Conservation (phyloP, 2,113 vertebrate species). For the Cervus canadensis region DNA sequence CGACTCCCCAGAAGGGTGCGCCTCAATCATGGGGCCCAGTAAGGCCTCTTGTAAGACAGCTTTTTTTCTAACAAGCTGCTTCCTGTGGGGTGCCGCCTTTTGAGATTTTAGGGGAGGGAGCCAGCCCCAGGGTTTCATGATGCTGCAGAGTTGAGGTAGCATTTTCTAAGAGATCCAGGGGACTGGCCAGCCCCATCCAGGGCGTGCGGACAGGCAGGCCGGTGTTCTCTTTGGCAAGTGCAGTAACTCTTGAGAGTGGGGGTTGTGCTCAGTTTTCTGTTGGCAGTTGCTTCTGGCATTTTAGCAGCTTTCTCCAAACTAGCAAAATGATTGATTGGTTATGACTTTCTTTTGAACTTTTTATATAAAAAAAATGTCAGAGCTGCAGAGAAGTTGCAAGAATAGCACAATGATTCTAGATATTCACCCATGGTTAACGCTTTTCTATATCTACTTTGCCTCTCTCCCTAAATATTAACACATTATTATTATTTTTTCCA, state of each 20-base stretch:
- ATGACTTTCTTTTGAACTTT: not conserved
- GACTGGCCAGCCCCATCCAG: not conserved
- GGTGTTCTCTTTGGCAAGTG: not conserved
- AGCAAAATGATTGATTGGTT: not conserved
- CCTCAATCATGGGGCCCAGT: not conserved
- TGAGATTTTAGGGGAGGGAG: not conserved
- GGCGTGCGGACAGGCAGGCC: not conserved
- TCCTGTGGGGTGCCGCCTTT: not conserved
- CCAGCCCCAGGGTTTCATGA: not conserved
- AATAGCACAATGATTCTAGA: not conserved
- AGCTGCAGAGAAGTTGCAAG: not conserved
- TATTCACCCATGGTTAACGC: not conserved
- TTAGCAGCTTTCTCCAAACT: not conserved
- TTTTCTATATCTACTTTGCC: not conserved
- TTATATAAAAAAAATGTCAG: not conserved
- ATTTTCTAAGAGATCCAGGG: not conserved
- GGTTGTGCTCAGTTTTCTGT: not conserved
- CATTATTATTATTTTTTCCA: not conserved
- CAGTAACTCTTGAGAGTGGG: not conserved
- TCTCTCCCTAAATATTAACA: conserved; percentile 15
- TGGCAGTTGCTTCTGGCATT: not conserved
- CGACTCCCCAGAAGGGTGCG: not conserved
- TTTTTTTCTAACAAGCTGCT: not conserved
- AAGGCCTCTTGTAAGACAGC: not conserved
- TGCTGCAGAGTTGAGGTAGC: not conserved